Evolutionary conservation across 2,113 vertebrate genomes (phyloP).

Genomic region (Thinocorus orbignyianus): DNA sequence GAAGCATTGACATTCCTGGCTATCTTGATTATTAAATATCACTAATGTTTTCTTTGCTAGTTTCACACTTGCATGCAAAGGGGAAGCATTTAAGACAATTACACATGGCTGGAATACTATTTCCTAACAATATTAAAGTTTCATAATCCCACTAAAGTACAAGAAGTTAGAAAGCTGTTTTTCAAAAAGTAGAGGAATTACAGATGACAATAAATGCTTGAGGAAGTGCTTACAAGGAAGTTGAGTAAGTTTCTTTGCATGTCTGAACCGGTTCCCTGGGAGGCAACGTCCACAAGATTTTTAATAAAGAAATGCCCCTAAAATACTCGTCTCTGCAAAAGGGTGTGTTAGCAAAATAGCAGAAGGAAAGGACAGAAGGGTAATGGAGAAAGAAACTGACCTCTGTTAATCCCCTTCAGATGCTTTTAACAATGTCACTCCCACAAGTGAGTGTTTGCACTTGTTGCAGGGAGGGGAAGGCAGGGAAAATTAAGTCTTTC

Average conservation of each 20-base stretch:
- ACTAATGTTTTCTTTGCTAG: not conserved
- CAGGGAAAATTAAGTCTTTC: not conserved
- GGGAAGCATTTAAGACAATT: not conserved
- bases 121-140: not conserved
- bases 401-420: not conserved
- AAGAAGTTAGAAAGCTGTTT: not conserved
- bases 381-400: not conserved
- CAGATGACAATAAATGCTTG: not conserved
- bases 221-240: not conserved
- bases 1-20: not conserved
- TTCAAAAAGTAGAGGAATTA: not conserved
- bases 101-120: not conserved
- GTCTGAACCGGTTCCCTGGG: not conserved
- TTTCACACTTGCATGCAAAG: not conserved
- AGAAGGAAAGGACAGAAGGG: not conserved
- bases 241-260: not conserved
- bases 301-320: not conserved
- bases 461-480: not conserved
- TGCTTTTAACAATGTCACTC: not conserved
- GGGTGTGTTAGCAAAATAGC: not conserved
- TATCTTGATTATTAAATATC: not conserved
- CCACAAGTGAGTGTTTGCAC: not conserved
- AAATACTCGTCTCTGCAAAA: not conserved
- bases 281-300: not conserved
- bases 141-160: not conserved